These are phyloP conservation scores for Epizoanthus fatuus DNA, from an alignment of 92 coral and sea anemone genomes.

Conservation along the genomic window DNA sequence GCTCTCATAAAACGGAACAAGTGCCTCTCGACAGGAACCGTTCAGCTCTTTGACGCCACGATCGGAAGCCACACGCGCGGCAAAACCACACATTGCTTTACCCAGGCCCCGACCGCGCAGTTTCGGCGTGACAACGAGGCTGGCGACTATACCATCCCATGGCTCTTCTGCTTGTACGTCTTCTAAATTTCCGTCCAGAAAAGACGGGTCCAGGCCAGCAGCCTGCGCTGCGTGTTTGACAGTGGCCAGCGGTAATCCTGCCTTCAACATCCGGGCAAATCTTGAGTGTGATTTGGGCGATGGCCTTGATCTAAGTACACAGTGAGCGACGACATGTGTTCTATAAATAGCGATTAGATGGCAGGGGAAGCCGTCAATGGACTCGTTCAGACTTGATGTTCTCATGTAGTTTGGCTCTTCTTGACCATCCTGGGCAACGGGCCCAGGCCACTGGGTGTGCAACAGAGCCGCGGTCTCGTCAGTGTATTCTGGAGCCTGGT, in stretches of 20 bases:
- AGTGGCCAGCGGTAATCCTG: slow-evolving; percentile 62
- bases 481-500: slow-evolving; percentile 51
- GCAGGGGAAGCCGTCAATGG: slow-evolving; percentile 68
- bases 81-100: slow-evolving; percentile 64
- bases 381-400: slow-evolving; percentile 65
- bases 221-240: slow-evolving; percentile 64
- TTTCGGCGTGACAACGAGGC: slow-evolving; percentile 72
- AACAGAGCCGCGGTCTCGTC: slow-evolving; percentile 56
- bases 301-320: slow-evolving; percentile 29
- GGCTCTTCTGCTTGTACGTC: neutral
- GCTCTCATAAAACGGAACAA: slow-evolving; percentile 61
- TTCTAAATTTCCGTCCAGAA: slow-evolving; percentile 16
- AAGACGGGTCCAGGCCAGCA: slow-evolving; percentile 58
- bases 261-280: slow-evolving; percentile 64
- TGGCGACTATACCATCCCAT: slow-evolving; percentile 40
- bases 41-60: slow-evolving; percentile 41
- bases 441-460: slow-evolving; percentile 72
- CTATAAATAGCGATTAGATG: slow-evolving; percentile 65
- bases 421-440: slow-evolving; percentile 62
- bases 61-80: slow-evolving; percentile 48
- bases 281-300: neutral
- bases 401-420: slow-evolving; percentile 55
- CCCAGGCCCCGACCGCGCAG: slow-evolving; percentile 80
- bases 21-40: slow-evolving; percentile 51
- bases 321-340: slow-evolving; percentile 63